These are phyloP conservation scores for Cotesia typhae DNA, from an alignment of 1,140 invertebrate species.

Conservation along the genomic window DNA sequence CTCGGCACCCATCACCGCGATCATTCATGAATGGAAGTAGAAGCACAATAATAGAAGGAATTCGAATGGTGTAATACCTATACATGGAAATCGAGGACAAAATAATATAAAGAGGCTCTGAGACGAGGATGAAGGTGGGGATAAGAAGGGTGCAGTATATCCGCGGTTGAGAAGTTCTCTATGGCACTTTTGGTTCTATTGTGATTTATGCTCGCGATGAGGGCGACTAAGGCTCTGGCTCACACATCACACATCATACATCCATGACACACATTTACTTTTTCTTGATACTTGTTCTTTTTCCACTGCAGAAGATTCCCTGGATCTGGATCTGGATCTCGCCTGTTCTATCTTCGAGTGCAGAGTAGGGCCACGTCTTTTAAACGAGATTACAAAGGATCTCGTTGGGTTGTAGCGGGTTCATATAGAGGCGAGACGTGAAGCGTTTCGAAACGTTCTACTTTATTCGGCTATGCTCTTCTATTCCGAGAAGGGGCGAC, in stretches of 20 bases:
- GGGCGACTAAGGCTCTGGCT: slow-evolving; percentile 42
- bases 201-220: slow-evolving; percentile 64
- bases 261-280: background rate
- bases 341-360: too few relatives aligned
- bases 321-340: background rate
- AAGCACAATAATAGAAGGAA: too few relatives aligned
- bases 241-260: background rate
- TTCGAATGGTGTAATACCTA: too few relatives aligned
- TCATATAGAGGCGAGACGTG: slow-evolving; percentile 45
- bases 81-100: too few relatives aligned
- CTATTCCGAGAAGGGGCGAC: too few relatives aligned
- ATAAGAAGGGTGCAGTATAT: too few relatives aligned
- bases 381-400: slow-evolving; percentile 58
- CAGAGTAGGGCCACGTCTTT: background rate
- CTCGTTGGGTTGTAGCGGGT: slow-evolving; percentile 9
- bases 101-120: too few relatives aligned
- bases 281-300: background rate
- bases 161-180: slow-evolving; percentile 60
- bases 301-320: background rate
- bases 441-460: slow-evolving; percentile 51
- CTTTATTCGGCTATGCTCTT: slow-evolving; percentile 32
- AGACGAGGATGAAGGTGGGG: too few relatives aligned
- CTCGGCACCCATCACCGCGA: too few relatives aligned
- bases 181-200: slow-evolving; percentile 64
- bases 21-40: too few relatives aligned